phyloP scores from a whole-genome alignment of 2,113 vertebrate genomes.

The Cryptotis parvus region DNA sequence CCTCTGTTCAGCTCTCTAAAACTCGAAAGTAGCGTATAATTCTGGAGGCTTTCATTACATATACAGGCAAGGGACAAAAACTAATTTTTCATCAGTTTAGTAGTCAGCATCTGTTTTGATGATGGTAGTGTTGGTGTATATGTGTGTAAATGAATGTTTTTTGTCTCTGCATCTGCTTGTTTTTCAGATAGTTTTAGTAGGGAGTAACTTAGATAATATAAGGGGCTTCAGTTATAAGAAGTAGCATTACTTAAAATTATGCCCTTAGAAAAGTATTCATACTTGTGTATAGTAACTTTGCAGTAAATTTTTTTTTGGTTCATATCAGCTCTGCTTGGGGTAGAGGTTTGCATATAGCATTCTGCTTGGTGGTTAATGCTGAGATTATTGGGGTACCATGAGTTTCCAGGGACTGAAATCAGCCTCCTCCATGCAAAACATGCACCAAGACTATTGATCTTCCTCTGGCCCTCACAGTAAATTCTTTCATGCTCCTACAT shows the following conservation, averaged over 20 bases:
- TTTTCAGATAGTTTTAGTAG: slow-evolving; percentile 1
- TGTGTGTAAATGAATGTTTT: neutral
- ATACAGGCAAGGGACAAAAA: neutral
- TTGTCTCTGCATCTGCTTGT: neutral
- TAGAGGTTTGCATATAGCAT: too few relatives aligned
- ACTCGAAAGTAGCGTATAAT: neutral
- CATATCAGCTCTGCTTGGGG: too few relatives aligned
- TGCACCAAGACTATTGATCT: neutral
- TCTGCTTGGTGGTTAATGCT: too few relatives aligned
- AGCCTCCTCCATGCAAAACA: too few relatives aligned
- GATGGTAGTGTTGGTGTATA: too few relatives aligned
- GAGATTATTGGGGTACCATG: too few relatives aligned
- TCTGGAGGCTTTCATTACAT: neutral
- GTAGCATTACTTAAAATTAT: neutral
- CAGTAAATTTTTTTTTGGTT: neutral
- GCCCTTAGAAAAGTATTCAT: neutral
- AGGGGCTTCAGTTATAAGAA: neutral
- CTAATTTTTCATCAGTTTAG: neutral
- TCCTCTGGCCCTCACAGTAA: neutral
- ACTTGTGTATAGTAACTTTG: neutral
- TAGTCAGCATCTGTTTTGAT: neutral
- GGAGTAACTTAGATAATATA: neutral
- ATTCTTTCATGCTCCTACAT: slow-evolving; percentile 7
- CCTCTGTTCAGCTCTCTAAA: neutral
- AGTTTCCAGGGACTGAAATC: too few relatives aligned